A percentile compares a stretch with the other conserved stretches of the same genome.
phyloP scores from a whole-genome alignment of 1,140 invertebrate genomes.

The Polyergus mexicanus region DNA sequence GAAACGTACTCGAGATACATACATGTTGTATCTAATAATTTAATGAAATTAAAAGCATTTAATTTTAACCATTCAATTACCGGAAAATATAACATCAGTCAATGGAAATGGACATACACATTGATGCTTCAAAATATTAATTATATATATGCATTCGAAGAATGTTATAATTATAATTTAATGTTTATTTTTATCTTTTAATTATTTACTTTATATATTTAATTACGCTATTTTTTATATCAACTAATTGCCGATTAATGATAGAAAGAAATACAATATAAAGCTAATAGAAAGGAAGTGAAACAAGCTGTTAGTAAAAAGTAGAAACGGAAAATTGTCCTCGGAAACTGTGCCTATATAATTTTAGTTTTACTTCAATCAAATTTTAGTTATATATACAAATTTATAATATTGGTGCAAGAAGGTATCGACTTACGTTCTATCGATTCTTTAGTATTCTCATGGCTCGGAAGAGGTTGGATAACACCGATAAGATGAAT shows the following conservation, averaged over 20 bases:
- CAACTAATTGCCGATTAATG: not conserved
- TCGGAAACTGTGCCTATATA: not conserved
- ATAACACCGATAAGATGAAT: constrained; percentile 40
- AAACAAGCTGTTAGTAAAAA: not conserved
- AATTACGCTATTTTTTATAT: constrained; percentile 1
- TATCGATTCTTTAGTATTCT: not conserved
- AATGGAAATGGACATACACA: not conserved
- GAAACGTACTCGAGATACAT: not conserved
- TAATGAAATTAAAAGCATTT: constrained; percentile 1
- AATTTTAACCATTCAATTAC: constrained; percentile 35
- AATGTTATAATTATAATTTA: not conserved
- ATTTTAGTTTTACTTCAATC: not conserved
- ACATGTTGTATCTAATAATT: not conserved
- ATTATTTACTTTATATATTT: not conserved
- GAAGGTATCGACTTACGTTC: constrained; percentile 5
- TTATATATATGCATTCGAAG: not conserved
- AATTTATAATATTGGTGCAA: constrained; percentile 21
- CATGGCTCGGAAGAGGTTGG: not conserved
- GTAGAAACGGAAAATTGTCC: not conserved
- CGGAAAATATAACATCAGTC: not conserved
- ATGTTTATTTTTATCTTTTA: constrained; percentile 4
- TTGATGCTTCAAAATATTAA: not conserved
- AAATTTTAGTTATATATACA: constrained; percentile 17
- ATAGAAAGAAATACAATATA: not conserved
- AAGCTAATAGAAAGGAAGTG: not conserved